Percentiles rank a stretch among this genome's conserved stretches.
Conservation (phyloP, 2,113 vertebrate genomes). For the Silurus glanis region DNA sequence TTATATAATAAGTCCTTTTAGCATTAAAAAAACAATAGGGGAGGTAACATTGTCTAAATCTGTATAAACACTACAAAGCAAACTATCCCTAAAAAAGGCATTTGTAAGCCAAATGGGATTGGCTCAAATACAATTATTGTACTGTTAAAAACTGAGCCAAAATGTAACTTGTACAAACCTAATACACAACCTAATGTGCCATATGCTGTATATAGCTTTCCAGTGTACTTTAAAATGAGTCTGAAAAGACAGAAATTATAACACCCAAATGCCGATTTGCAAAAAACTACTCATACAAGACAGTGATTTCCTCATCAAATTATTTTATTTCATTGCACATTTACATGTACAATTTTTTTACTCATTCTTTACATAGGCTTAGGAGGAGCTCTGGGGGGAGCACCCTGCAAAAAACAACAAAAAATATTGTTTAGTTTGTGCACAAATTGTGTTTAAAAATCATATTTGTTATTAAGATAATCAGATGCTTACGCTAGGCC, state of each 20-base stretch:
- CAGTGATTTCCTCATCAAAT: not conserved
- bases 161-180: not conserved
- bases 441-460: not conserved
- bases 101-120: not conserved
- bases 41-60: not conserved
- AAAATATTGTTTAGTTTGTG: no score
- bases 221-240: not conserved
- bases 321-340: conserved; percentile 36
- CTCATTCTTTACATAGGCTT: conserved; percentile 75
- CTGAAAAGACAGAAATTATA: not conserved
- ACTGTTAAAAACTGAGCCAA: not conserved
- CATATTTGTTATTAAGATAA: not conserved
- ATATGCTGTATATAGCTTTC: not conserved
- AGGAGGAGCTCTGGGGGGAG: conserved; percentile 77
- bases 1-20: not conserved
- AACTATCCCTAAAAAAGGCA: not conserved
- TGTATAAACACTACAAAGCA: not conserved
- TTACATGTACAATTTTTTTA: conserved; percentile 29
- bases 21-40: not conserved
- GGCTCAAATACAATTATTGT: not conserved
- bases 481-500: conserved; percentile 77
- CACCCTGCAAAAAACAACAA: conserved; percentile 64
- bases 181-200: not conserved
- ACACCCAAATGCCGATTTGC: not conserved
- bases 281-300: not conserved